Base-by-base conservation (phyloP, 2,113 vertebrate species). In the Marcusenius ussheri region DNA sequence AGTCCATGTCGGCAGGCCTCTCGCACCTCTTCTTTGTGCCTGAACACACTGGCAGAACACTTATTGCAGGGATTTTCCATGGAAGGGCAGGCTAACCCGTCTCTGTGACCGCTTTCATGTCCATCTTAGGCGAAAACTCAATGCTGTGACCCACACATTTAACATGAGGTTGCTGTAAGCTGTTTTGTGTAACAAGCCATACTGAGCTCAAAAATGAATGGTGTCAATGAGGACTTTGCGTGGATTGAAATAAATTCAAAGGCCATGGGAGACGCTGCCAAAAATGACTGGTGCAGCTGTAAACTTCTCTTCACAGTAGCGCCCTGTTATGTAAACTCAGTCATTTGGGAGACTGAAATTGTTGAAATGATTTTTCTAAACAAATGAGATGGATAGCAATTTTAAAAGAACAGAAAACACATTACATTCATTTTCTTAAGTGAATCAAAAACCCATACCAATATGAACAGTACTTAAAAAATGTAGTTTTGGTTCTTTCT, bases 1-100 rank as follows among this genome's bases (percentile, higher is more conserved):
- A 42, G 83, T 39, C 19, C 46, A 50, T 45, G 10, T 87, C 2
- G 7, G 53, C 39, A n/a, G 80, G 15, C 51, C 21, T 83, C 35
- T n/a, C 42, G 1, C 15, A 24, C 19, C 31, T 17, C 47, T 83
- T 31, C 49, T 31, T 31, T 89, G 10, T 80, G 46, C 35, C 24
- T 77, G 88, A 50, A 24, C 3, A 1, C 47, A 39, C 31, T 21
- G 19, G 56, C 6, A 53, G 39, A 66, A 62, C 4, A 31, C 51
- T 21, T 74, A 27, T 39, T 90, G 56, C 85, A 39, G 3, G 5
- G 56, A 9, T 46, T 21, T 46, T 13, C 89, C 89, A 31, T 31
- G 51, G 85, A 56, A 90, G 84, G 62, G 62, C 89, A 56, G 89
- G 62, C 31, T 53, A 42, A 77, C 46, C 70, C 13, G 49, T 84